phyloP scores from a whole-genome alignment of 1,140 invertebrate genomes.

The Drosophila neocordata region DNA sequence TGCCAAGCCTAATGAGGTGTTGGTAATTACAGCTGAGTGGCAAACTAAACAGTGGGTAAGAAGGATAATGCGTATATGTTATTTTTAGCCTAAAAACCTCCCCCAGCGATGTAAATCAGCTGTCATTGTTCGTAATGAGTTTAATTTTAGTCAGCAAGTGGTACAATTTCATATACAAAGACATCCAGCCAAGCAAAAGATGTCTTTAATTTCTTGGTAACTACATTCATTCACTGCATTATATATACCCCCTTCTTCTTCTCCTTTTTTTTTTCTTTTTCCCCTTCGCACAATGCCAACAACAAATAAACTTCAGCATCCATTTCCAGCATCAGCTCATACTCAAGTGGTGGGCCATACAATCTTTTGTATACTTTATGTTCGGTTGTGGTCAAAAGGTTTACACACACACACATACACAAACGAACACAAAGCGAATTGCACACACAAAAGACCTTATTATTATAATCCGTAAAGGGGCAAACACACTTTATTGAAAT shows the following conservation, averaged over 20 bases:
- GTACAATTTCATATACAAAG: slow-evolving; percentile 30
- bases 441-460: slow-evolving; percentile 60
- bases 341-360: slow-evolving; percentile 22
- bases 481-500: slow-evolving; percentile 73
- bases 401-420: slow-evolving; percentile 7
- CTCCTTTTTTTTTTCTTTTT: too few relatives aligned
- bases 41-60: neutral
- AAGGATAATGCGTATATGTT: slow-evolving; percentile 24
- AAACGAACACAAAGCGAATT: slow-evolving; percentile 1
- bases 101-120: slow-evolving; percentile 47
- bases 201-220: slow-evolving; percentile 49
- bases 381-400: slow-evolving; percentile 43
- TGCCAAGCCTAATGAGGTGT: slow-evolving; percentile 70
- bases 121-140: slow-evolving; percentile 65
- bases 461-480: slow-evolving; percentile 69
- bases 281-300: neutral
- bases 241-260: neutral
- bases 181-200: slow-evolving; percentile 31
- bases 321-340: neutral
- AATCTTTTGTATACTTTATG: slow-evolving; percentile 25
- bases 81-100: slow-evolving; percentile 53
- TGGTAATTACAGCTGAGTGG: slow-evolving; percentile 42
- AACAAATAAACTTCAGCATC: neutral
- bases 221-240: slow-evolving; percentile 51
- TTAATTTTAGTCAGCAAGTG: slow-evolving; percentile 45